phyloP scores from a whole-genome alignment of 2,888 invertebrate species.

The Caradrina kadenii region DNA sequence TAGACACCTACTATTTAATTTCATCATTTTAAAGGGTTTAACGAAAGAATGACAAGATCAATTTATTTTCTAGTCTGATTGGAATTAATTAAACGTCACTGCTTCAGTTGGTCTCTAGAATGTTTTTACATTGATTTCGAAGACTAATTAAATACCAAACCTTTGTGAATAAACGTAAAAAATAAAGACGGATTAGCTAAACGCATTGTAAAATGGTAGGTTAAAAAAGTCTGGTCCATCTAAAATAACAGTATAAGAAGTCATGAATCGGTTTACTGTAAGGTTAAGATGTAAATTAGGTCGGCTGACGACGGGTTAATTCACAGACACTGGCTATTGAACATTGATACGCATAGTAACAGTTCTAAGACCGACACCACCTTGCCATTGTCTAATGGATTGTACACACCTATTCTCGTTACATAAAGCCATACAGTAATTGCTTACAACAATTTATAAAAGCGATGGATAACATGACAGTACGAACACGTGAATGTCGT shows the following conservation, averaged over 20 bases:
- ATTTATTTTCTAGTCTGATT: conserved; percentile 9
- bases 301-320: conserved; percentile 44
- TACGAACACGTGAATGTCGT: conserved; percentile 38
- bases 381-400: conserved; percentile 26
- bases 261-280: conserved; percentile 53
- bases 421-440: conserved; percentile 33
- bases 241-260: conserved; percentile 36
- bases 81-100: conserved; percentile 1
- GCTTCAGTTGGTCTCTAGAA: not conserved
- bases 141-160: not conserved
- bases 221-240: conserved; percentile 9
- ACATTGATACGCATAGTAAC: conserved; percentile 45
- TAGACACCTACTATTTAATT: not conserved
- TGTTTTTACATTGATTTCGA: not conserved
- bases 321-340: conserved; percentile 45
- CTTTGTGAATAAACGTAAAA: not conserved
- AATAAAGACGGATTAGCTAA: not conserved
- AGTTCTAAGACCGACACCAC: conserved; percentile 16
- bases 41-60: conserved; percentile 3
- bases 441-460: conserved; percentile 39
- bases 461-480: conserved; percentile 17
- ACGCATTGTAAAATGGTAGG: conserved; percentile 5
- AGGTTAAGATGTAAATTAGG: conserved; percentile 52
- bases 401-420: conserved; percentile 41
- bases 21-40: not conserved